phyloP scores from a whole-genome alignment of 1,140 invertebrate genomes.

The Heterodera schachtii region DNA sequence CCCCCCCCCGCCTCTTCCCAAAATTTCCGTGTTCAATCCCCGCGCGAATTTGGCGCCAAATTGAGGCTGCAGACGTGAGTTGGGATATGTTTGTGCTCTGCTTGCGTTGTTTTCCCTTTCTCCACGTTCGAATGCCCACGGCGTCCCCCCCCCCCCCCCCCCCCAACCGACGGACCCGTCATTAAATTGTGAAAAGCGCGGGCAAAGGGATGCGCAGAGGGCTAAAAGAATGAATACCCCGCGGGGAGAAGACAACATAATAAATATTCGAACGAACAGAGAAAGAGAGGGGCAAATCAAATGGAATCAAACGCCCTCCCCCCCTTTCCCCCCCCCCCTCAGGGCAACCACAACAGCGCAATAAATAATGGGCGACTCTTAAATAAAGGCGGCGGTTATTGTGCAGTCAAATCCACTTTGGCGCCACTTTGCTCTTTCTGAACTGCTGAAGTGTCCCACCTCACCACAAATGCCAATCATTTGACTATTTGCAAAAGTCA shows the following conservation, averaged over 20 bases:
- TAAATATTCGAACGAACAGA: not conserved
- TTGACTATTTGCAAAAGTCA: no score
- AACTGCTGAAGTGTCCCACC: not conserved
- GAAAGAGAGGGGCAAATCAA: not conserved
- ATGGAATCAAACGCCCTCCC: not conserved
- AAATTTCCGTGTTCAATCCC: not conserved
- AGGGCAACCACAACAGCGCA: not conserved
- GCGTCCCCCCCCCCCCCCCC: not conserved
- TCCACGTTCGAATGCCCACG: slow-evolving; percentile 1
- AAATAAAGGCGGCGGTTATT: not conserved
- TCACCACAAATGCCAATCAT: no score
- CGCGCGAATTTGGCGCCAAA: slow-evolving; percentile 1
- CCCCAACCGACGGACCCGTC: not conserved
- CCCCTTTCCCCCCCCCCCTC: no score
- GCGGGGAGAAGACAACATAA: not conserved
- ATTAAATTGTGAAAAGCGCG: not conserved
- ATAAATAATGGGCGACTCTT: not conserved
- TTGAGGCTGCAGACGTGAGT: not conserved
- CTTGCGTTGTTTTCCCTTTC: not conserved
- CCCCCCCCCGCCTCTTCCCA: not conserved
- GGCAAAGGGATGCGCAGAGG: not conserved
- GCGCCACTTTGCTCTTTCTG: not conserved
- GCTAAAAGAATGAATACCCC: not conserved
- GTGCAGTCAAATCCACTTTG: not conserved
- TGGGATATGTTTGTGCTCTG: not conserved